Base-by-base conservation (phyloP, 2,797 vertebrate species). In the Pygocentrus nattereri region DNA sequence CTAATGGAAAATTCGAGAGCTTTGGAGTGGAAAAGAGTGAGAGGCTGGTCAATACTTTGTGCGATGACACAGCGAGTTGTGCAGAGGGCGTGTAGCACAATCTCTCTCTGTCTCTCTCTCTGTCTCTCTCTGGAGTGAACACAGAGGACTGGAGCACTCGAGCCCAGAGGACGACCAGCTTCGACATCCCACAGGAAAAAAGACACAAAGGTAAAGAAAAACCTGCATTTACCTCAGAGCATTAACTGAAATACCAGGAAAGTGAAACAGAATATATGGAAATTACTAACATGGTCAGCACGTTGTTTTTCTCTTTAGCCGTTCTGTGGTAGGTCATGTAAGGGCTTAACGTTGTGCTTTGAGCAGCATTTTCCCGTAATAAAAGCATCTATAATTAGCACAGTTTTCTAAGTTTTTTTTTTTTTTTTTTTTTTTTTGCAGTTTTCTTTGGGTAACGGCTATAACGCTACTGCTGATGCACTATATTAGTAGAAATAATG, bases 151-250 rank as follows among this genome's bases (percentile, higher is more conserved):
- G 30, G 15, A 59, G 1, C 67, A 41, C 27, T n/a, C 31, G 54
- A n/a, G 18, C 13, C 21, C 18, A 58, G 47, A 10, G 4, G 50
- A 49, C 12, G 5, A 67, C 10, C 70, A 44, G 10, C 61, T 27
- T 13, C 59, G 67, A 52, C 65, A 61, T 67, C 58, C 1, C 10
- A 34, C n/a, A n/a, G 13, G 1, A 52, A 79, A 1, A 27, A 8
- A 19, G 19, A 30, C 67, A 62, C 10, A 61, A 3, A 71, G 68
- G 82, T 76, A 84, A 82, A 79, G 78, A 65, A 62, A 31, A 19
- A 23, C 13, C 19, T 5, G 2, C 38, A 44, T 65, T 30, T 25
- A n/a, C 12, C 12, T 7, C 6, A 1, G 3, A 30, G 16, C 2
- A 21, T 4, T 0, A 44, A 19, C 11, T 27, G 1, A 67, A n/a